A percentile compares a stretch with the other conserved stretches of the same genome.
These are phyloP conservation scores for Anhinga anhinga DNA, from an alignment of 2,113 vertebrate genomes.

Conservation along the genomic window DNA sequence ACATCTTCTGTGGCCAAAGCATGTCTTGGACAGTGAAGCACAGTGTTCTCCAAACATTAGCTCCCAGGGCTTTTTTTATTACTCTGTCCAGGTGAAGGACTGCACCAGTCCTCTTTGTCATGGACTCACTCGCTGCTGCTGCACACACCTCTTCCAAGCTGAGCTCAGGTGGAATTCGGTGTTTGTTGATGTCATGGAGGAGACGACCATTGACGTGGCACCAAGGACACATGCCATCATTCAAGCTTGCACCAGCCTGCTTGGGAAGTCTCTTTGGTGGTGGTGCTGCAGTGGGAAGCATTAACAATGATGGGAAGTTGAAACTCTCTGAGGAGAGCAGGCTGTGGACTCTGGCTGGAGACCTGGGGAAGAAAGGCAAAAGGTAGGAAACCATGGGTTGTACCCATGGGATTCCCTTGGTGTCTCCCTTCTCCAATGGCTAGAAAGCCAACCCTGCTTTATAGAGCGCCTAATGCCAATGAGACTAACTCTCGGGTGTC, in stretches of 20 bases:
- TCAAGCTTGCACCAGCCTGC: not conserved
- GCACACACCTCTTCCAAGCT: not conserved
- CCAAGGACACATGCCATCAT: not conserved
- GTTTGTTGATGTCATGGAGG: not conserved
- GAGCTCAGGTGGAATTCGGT: fast-evolving
- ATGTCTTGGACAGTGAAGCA: not conserved
- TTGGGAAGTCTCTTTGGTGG: not conserved
- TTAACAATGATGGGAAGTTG: not conserved
- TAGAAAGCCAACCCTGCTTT: not conserved
- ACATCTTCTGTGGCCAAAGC: not conserved
- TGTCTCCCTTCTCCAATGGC: not conserved
- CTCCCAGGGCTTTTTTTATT: not conserved
- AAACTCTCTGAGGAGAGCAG: not conserved
- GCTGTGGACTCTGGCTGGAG: not conserved
- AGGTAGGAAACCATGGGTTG: not conserved
- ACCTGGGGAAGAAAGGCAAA: not conserved
- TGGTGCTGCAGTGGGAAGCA: not conserved
- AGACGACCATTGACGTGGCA: not conserved
- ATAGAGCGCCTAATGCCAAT: not conserved
- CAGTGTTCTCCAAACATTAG: not conserved
- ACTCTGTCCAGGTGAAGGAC: not conserved
- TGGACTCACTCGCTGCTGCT: not conserved
- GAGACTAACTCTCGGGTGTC: not conserved
- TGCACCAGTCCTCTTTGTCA: not conserved
- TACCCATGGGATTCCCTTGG: too few relatives aligned